Percentiles rank a stretch among this genome's conserved stretches.
Evolutionary conservation across 2,888 invertebrate genomes (phyloP).

Genomic region (Apotomis capreana): DNA sequence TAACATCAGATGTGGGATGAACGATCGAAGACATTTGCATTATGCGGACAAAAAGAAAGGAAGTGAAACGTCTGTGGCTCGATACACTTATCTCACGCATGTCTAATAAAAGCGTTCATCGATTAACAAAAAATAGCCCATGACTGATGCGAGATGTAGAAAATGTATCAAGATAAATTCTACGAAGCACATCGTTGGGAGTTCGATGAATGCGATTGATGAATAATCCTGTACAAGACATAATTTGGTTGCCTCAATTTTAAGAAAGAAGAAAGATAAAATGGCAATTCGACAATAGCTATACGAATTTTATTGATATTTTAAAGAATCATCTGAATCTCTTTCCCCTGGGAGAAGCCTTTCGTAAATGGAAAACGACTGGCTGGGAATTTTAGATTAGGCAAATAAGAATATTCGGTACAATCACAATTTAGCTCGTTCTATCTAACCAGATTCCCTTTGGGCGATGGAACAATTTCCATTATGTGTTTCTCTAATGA

Average conservation of each 20-base stretch:
- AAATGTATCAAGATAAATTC: conserved; percentile 51
- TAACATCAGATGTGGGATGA: conserved; percentile 54
- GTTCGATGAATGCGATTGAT: conserved; percentile 1
- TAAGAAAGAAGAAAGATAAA: background rate
- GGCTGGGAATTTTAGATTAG: conserved; percentile 55
- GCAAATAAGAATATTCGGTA: conserved; percentile 53
- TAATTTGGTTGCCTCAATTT: background rate
- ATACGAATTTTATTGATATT: conserved; percentile 16
- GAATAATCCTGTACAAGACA: background rate
- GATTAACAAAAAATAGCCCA: conserved; percentile 59
- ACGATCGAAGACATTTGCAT: conserved; percentile 56
- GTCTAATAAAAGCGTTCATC: conserved; percentile 61
- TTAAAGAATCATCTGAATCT: conserved; percentile 39
- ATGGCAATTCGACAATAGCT: conserved; percentile 6
- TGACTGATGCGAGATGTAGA: conserved; percentile 56
- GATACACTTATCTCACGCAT: conserved; percentile 55
- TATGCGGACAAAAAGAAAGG: conserved; percentile 60
- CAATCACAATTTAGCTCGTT: conserved; percentile 52
- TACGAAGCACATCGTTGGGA: conserved; percentile 16
- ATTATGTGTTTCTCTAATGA: conserved; percentile 42
- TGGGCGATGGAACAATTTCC: conserved; percentile 45
- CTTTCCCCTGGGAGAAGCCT: conserved; percentile 25
- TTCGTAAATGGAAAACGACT: conserved; percentile 45
- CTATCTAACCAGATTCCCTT: conserved; percentile 47
- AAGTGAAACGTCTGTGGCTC: conserved; percentile 49